phyloP scores from a whole-genome alignment of 2,113 vertebrate genomes.

The Semicossyphus pulcher region DNA sequence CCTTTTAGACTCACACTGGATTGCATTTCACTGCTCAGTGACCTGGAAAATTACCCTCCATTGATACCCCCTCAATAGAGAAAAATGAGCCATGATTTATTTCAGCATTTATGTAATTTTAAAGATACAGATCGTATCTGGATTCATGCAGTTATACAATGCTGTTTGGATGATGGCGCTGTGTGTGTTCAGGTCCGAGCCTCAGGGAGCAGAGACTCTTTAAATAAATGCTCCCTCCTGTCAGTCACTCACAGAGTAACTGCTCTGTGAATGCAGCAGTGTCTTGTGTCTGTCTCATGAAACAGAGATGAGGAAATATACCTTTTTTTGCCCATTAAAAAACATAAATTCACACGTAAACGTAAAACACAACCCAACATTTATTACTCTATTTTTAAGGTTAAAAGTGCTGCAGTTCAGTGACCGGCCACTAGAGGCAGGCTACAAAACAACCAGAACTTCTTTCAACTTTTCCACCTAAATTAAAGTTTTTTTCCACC shows the following conservation, averaged over 20 bases:
- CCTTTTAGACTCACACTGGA: constrained; percentile 23
- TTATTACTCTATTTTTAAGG: no score
- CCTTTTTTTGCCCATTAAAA: no score
- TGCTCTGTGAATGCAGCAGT: not conserved
- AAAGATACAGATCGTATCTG: not conserved
- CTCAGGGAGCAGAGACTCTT: constrained; percentile 33
- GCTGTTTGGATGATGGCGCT: not conserved
- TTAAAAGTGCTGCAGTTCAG: no score
- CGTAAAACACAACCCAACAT: no score
- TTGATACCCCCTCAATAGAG: constrained; percentile 8
- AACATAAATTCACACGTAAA: no score
- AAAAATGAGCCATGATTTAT: constrained; percentile 15
- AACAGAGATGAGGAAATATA: not conserved
- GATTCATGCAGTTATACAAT: constrained; percentile 6
- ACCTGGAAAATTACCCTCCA: constrained; percentile 45
- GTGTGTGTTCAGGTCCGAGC: constrained; percentile 21
- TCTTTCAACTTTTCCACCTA: no score
- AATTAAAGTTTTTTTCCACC: no score
- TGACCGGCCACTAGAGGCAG: no score
- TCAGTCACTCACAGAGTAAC: constrained; percentile 26
- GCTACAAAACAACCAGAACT: no score
- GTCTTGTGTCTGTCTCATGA: not conserved
- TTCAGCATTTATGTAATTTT: not conserved
- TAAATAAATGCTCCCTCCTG: constrained; percentile 53
- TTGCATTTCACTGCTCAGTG: constrained; percentile 40